Conservation (phyloP, 1,140 invertebrate genomes). For the Nymphalis io region DNA sequence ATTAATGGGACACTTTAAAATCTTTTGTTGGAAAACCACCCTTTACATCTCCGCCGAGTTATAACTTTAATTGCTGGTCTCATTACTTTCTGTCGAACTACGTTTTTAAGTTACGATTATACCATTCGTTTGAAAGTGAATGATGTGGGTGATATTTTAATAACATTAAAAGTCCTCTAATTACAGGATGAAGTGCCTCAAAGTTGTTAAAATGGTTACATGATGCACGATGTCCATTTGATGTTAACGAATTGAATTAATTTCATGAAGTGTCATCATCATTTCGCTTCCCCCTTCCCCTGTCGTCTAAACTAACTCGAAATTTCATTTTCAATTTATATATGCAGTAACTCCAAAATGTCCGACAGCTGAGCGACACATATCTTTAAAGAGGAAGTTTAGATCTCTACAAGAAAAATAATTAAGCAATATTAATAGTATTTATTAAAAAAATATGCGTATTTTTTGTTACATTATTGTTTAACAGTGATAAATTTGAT, state of each 20-base stretch:
- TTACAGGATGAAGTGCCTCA: slow-evolving; percentile 1
- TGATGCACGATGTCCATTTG: slow-evolving; percentile 12
- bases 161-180: slow-evolving; percentile 14
- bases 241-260: slow-evolving; percentile 12
- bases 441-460: too few relatives aligned
- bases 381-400: too few relatives aligned
- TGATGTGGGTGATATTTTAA: slow-evolving; percentile 18
- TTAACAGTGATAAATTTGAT: too few relatives aligned
- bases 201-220: not conserved
- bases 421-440: too few relatives aligned
- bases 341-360: too few relatives aligned
- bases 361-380: too few relatives aligned
- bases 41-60: not conserved
- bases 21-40: slow-evolving; percentile 27
- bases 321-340: too few relatives aligned
- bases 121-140: slow-evolving; percentile 14
- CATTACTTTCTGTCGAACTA: slow-evolving; percentile 26
- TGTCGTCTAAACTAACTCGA: too few relatives aligned
- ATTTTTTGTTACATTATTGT: too few relatives aligned
- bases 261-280: not conserved
- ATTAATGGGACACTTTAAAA: slow-evolving; percentile 22
- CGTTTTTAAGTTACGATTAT: not conserved
- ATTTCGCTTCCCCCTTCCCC: too few relatives aligned
- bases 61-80: slow-evolving; percentile 34
- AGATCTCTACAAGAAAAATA: too few relatives aligned